These are phyloP conservation scores for Oikopleura dioica DNA, from an alignment of 23 tunicate species.

Conservation along the genomic window DNA sequence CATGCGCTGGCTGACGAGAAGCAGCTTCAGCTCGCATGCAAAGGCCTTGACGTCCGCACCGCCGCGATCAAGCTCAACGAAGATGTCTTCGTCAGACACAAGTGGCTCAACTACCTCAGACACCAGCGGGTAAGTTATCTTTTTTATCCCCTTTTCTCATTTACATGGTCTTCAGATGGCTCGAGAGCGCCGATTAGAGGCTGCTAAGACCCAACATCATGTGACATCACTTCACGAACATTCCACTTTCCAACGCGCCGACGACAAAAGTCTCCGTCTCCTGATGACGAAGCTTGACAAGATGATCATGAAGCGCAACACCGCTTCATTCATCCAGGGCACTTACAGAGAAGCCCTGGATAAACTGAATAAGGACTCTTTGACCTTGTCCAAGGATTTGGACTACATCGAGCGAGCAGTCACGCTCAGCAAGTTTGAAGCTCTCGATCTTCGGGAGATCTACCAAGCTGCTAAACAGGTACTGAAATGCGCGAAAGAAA, in stretches of 20 bases:
- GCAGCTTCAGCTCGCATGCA: neutral
- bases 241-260: neutral
- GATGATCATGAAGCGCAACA: neutral
- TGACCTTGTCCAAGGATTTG: neutral
- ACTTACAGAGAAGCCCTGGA: neutral
- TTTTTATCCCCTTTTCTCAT: neutral
- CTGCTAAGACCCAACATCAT: neutral
- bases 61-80: neutral
- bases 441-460: neutral
- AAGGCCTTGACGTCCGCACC: neutral
- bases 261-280: neutral
- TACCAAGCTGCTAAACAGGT: neutral
- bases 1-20: neutral
- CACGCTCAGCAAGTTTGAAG: neutral
- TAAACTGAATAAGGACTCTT: neutral
- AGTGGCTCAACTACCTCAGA: neutral
- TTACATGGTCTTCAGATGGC: neutral
- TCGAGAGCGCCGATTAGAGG: conserved; percentile 8
- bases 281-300: neutral
- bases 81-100: neutral
- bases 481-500: neutral
- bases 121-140: no score
- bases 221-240: neutral
- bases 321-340: neutral
- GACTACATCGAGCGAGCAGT: neutral